Evolutionary conservation across 2,797 vertebrate genomes (phyloP).

Genomic region (Eremophila alpestris): DNA sequence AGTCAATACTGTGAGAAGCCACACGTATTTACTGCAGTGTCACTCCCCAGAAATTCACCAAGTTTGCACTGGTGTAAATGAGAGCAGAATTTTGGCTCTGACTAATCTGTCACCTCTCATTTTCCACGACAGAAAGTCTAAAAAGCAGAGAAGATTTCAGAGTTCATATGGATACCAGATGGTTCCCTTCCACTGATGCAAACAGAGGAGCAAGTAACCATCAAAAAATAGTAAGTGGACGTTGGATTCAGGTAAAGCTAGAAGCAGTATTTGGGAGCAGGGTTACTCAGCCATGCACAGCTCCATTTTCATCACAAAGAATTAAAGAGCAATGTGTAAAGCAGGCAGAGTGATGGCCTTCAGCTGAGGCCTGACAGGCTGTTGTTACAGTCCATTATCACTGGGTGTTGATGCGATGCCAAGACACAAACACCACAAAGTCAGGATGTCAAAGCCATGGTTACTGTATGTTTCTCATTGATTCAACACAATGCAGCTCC

Average conservation of each 20-base stretch:
- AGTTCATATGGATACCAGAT: conserved; percentile 43
- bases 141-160: conserved; percentile 37
- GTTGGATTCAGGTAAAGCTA: not conserved
- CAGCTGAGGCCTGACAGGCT: conserved; percentile 16
- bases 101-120: conserved; percentile 53
- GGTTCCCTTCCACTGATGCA: not conserved
- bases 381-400: conserved; percentile 1
- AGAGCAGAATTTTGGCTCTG: conserved; percentile 36
- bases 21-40: not conserved
- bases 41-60: not conserved
- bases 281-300: not conserved
- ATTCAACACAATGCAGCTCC: conserved; percentile 8
- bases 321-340: not conserved
- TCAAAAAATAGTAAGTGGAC: not conserved
- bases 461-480: conserved; percentile 10
- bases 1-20: not conserved
- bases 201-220: not conserved
- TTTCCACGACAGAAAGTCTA: conserved; percentile 32
- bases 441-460: conserved; percentile 3
- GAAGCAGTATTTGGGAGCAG: not conserved
- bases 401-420: not conserved
- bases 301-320: conserved; percentile 11
- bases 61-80: not conserved
- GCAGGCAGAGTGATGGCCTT: not conserved
- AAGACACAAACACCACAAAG: conserved; percentile 50